Base-by-base conservation (phyloP, 2,888 invertebrate species). In the Halictus quadricinctus region DNA sequence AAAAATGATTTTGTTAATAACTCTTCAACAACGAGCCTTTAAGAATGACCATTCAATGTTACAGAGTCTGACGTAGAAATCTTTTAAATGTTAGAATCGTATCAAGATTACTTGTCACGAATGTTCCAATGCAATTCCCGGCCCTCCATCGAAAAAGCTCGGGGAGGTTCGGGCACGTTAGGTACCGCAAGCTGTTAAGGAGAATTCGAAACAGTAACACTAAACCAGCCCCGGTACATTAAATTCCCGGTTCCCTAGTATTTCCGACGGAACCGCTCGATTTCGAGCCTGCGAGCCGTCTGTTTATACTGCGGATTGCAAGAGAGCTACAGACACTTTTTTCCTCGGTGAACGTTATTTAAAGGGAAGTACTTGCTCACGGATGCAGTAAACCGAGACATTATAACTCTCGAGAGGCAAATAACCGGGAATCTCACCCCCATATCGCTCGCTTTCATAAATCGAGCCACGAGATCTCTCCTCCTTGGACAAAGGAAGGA, bases 361-460 rank as follows among this genome's bases (percentile, higher is more conserved):
- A 88, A 83, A 74, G 74, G 80, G 66, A 84, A 79, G 81, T 81
- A 87, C 84, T 89, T 88, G 83, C 83, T 88, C 89, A 80, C 80
- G 73, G 79, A 60, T 64, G 86, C 80, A 87, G 84, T 87, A 83
- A 88, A 87, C 76, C 79, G 69, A 70, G 79, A 87, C 82, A 90
- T 90, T 89, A 87, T 86, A 90, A 88, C 86, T 84, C 90, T 83
- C 88, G 54, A 60, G 90, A 83, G 88, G 82, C 87, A 86, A 89
- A 87, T 88, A 89, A 89, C 84, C 85, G 36, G 75, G 72, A 66
- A 76, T 83, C 83, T 88, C 72, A 83, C 76, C 70, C 76, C 70
- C 76, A 74, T 85, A 83, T 87, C 89, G 86, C 87, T 69, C 73
- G 82, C 76, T 84, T 89, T 89, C 89, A 89, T 89, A 89, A 89